Conservation (phyloP, 2,113 vertebrate genomes). For the Bubo blakistoni region DNA sequence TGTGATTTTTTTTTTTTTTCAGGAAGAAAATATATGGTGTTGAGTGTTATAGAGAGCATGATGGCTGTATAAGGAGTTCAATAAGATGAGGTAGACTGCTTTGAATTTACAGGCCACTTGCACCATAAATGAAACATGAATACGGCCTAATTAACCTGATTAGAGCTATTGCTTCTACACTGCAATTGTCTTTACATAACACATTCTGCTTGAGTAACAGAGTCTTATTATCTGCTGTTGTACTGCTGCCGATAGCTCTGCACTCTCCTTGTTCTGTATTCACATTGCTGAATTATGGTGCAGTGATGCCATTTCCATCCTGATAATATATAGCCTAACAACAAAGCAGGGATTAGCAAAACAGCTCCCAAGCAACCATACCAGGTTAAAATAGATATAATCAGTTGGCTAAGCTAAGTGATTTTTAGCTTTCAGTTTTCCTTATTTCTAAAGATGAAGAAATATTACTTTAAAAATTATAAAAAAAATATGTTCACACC, state of each 20-base stretch:
- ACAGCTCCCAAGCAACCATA: not conserved
- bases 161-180: conserved; percentile 63
- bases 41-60: not conserved
- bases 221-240: conserved; percentile 56
- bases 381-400: conserved; percentile 38
- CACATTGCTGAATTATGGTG: conserved; percentile 42
- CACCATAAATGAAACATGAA: conserved; percentile 69
- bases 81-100: conserved; percentile 16
- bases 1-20: not conserved
- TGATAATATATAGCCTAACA: conserved; percentile 24
- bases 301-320: conserved; percentile 38
- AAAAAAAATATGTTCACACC: not conserved
- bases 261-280: conserved; percentile 3
- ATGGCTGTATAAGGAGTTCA: not conserved
- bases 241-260: conserved; percentile 15
- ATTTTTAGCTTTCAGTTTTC: not conserved
- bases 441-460: not conserved
- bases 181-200: conserved; percentile 59
- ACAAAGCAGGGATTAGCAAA: conserved; percentile 57
- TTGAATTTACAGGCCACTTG: conserved; percentile 68
- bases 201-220: conserved; percentile 59
- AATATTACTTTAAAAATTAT: not conserved
- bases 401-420: not conserved
- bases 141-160: conserved; percentile 73
- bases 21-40: not conserved